Conservation (phyloP, 2,113 vertebrate genomes). For the Chaetodon trifascialis region DNA sequence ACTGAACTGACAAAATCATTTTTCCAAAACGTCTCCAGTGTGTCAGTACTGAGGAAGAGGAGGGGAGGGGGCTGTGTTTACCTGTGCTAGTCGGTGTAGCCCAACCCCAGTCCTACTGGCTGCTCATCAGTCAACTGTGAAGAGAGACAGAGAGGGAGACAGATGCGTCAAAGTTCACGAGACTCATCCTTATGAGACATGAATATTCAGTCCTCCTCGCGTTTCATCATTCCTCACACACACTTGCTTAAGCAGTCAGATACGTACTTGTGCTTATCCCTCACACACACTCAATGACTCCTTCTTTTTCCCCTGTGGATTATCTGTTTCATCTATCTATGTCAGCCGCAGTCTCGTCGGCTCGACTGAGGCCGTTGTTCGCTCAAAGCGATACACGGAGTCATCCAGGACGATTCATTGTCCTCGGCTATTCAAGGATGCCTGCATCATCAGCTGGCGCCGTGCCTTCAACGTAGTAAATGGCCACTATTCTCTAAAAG, state of each 20-base stretch:
- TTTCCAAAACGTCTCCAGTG: background rate
- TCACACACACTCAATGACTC: constrained; percentile 6
- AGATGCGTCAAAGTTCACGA: constrained; percentile 3
- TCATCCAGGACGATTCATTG: constrained; percentile 35
- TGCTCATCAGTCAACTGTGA: constrained; percentile 64
- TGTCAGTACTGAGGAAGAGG: background rate
- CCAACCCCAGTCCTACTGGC: constrained; percentile 58
- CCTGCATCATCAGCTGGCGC: constrained; percentile 56
- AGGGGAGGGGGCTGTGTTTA: constrained; percentile 56
- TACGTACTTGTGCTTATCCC: background rate
- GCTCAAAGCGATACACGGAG: background rate
- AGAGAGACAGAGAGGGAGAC: constrained; percentile 28
- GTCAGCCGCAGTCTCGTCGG: constrained; percentile 1
- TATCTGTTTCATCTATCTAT: constrained; percentile 43
- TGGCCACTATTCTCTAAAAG: constrained; percentile 32
- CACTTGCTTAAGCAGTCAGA: constrained; percentile 8
- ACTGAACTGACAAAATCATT: constrained; percentile 15
- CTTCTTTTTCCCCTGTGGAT: constrained; percentile 11
- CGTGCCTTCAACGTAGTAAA: constrained; percentile 27
- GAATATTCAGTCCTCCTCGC: constrained; percentile 38
- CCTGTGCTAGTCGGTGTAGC: constrained; percentile 64
- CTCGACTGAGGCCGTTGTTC: constrained; percentile 17
- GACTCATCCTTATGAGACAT: constrained; percentile 3
- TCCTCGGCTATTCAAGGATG: constrained; percentile 42
- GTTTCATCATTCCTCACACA: constrained; percentile 50